Percentiles rank a stretch among this genome's conserved stretches.
phyloP scores from a whole-genome alignment of 2,888 invertebrate genomes.

The Papilio elwesi region DNA sequence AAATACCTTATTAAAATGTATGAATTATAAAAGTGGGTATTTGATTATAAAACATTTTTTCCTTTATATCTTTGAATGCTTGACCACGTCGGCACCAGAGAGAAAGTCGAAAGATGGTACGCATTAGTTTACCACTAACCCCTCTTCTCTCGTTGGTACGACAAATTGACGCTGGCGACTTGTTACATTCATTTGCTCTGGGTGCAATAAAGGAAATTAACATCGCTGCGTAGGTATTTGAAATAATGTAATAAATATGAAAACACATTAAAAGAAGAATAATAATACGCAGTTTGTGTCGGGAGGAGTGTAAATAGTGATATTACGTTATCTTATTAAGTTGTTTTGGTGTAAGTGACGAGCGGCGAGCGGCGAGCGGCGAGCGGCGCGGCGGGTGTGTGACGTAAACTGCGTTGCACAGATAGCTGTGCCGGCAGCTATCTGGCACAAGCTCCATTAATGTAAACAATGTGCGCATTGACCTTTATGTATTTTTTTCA shows the following conservation, averaged over 20 bases:
- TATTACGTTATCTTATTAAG: conserved; percentile 39
- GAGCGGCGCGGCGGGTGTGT: conserved; percentile 16
- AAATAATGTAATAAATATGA: conserved; percentile 2
- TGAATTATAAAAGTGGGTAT: not conserved
- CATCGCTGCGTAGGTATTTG: not conserved
- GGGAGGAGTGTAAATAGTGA: conserved; percentile 27
- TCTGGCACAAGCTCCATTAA: conserved; percentile 40
- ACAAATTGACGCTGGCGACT: not conserved
- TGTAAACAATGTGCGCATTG: conserved; percentile 41
- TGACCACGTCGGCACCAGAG: not conserved
- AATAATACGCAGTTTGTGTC: conserved; percentile 27
- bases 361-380: conserved; percentile 4
- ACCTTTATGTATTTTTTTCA: conserved; percentile 36
- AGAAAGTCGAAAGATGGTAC: not conserved
- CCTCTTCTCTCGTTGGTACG: not conserved
- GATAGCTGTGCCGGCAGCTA: conserved; percentile 37
- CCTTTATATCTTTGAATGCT: not conserved
- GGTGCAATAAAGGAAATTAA: conserved; percentile 5
- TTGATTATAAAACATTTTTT: not conserved
- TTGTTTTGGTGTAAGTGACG: conserved; percentile 38
- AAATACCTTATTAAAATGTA: not conserved
- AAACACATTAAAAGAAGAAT: not conserved
- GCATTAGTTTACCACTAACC: no score
- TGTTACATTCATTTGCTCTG: not conserved
- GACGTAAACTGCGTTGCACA: conserved; percentile 36